Conservation (phyloP, 2,113 vertebrate genomes). For the Ammodramus savannarum region DNA sequence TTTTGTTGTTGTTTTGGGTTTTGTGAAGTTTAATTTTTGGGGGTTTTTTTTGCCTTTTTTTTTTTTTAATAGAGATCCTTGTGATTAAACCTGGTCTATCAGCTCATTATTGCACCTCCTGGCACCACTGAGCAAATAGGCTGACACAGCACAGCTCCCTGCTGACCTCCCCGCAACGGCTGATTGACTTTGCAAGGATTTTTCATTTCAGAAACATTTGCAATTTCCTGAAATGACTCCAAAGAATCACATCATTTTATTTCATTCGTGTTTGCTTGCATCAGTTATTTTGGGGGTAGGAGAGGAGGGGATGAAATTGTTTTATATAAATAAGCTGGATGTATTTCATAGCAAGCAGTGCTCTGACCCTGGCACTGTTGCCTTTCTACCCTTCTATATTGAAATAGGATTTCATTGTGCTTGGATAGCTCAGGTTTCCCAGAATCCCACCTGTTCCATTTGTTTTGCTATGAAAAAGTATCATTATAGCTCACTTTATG, state of each 20-base stretch:
- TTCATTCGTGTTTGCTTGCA: background rate
- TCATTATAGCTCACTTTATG: background rate
- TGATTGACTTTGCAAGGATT: constrained; percentile 55
- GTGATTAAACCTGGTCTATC: constrained; percentile 16
- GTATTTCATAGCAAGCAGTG: background rate
- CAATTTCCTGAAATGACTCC: constrained; percentile 55
- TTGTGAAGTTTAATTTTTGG: background rate
- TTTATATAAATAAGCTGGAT: background rate
- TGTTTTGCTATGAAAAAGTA: background rate
- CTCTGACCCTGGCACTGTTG: background rate
- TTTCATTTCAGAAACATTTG: constrained; percentile 54
- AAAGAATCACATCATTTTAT: constrained; percentile 33
- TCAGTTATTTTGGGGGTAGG: background rate
- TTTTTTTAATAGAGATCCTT: background rate
- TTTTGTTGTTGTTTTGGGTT: background rate
- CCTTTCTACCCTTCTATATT: background rate
- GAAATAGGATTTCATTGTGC: background rate
- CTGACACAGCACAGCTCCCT: constrained; percentile 41
- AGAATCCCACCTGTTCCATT: background rate
- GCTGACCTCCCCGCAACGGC: background rate
- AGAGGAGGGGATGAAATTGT: background rate
- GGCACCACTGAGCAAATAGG: constrained; percentile 15
- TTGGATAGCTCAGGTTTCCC: background rate
- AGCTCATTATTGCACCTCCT: background rate
- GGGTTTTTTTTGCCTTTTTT: background rate